Evolutionary conservation across 2,113 vertebrate species (phyloP).

Genomic region (Etheostoma cragini): DNA sequence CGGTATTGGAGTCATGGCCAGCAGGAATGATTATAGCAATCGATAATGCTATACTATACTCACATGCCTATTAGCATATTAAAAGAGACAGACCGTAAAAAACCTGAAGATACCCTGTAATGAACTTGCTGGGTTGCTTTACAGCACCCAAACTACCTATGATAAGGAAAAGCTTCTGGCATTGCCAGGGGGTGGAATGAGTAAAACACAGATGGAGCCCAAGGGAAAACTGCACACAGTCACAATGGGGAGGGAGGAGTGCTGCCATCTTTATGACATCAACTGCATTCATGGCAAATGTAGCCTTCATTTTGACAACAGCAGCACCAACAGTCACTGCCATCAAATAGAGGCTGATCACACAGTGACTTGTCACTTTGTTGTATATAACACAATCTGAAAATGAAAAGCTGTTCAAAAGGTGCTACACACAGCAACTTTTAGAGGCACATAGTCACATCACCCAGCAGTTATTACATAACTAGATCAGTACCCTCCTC

Average conservation of each 20-base stretch:
- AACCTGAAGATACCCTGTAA: slow-evolving; percentile 6
- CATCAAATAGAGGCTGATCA: not conserved
- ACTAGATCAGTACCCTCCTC: slow-evolving; percentile 14
- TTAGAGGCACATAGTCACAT: slow-evolving; percentile 28
- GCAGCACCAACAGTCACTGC: not conserved
- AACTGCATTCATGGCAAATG: not conserved
- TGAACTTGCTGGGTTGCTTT: not conserved
- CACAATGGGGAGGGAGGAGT: not conserved
- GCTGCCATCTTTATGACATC: not conserved
- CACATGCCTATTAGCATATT: not conserved
- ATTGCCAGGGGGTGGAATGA: slow-evolving; percentile 10
- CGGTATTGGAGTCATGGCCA: too few relatives aligned
- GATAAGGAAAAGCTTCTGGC: slow-evolving; percentile 17
- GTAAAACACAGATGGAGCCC: not conserved
- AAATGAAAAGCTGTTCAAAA: slow-evolving; percentile 35
- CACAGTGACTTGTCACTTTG: not conserved
- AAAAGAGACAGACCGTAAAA: not conserved
- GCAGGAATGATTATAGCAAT: not conserved
- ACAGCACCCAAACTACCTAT: slow-evolving; percentile 19
- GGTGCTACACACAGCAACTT: slow-evolving; percentile 16
- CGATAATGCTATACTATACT: not conserved
- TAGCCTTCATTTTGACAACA: slow-evolving; percentile 8
- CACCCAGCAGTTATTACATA: slow-evolving; percentile 36
- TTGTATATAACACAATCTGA: not conserved
- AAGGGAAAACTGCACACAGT: not conserved